phyloP scores from a whole-genome alignment of 2,888 invertebrate species.

The Glomeris marginata region DNA sequence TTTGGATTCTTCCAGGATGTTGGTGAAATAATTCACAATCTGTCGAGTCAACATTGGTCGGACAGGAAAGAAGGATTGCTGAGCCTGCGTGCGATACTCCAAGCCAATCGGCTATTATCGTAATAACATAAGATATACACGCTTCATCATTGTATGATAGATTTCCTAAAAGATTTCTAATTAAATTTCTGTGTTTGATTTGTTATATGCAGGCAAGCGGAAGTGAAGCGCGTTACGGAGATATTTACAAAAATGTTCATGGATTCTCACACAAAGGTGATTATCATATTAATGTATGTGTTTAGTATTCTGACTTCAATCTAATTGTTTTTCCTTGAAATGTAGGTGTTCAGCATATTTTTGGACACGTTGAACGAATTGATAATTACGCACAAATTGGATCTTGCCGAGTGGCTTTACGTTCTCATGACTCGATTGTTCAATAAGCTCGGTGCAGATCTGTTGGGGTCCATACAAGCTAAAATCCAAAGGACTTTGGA shows the following conservation, averaged over 20 bases:
- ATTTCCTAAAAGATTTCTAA: too few species aligned
- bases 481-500: constrained; percentile 78
- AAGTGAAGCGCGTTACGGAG: constrained; percentile 74
- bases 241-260: constrained; percentile 93
- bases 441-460: constrained; percentile 78
- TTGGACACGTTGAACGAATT: constrained; percentile 85
- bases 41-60: constrained; percentile 82
- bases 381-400: constrained; percentile 66
- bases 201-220: constrained; percentile 30
- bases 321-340: constrained; percentile 11
- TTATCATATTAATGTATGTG: background rate
- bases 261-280: constrained; percentile 76
- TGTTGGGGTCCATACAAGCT: constrained; percentile 76
- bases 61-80: constrained; percentile 88
- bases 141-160: too few species aligned
- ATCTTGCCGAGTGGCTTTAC: constrained; percentile 85
- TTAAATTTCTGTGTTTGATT: constrained; percentile 4
- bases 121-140: too few species aligned
- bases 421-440: constrained; percentile 72
- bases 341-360: constrained; percentile 69
- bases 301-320: background rate
- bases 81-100: constrained; percentile 57
- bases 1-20: constrained; percentile 47
- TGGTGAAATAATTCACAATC: constrained; percentile 67
- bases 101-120: constrained; percentile 30